These are phyloP conservation scores for Colinus virginianus DNA, from an alignment of 2,113 vertebrate species.

Conservation along the genomic window DNA sequence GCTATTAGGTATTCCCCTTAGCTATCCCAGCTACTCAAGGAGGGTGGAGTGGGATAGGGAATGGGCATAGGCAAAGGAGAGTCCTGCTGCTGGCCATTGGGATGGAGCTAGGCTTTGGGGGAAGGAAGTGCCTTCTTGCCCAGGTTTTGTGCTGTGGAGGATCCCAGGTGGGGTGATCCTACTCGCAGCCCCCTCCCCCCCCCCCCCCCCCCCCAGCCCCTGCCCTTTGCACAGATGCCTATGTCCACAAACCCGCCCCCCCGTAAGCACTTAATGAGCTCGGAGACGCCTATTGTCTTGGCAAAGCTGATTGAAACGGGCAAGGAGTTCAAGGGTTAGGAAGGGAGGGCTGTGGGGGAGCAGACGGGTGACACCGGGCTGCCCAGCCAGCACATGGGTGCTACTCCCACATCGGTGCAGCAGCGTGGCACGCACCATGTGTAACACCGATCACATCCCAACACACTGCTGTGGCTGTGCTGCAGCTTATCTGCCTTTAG, in stretches of 20 bases:
- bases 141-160: not conserved
- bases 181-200: accelerated
- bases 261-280: constrained; percentile 35
- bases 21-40: not conserved
- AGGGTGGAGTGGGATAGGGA: not conserved
- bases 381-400: constrained; percentile 7
- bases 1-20: not conserved
- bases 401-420: not conserved
- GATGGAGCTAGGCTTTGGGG: not conserved
- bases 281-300: constrained; percentile 56
- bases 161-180: not conserved
- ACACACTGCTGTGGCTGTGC: not conserved
- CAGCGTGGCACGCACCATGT: not conserved
- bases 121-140: not conserved
- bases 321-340: constrained; percentile 41
- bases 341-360: not conserved
- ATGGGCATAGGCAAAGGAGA: not conserved
- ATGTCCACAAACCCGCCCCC: constrained; percentile 7
- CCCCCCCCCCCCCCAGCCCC: not conserved
- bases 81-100: not conserved
- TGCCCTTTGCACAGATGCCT: not conserved
- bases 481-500: not conserved
- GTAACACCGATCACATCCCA: not conserved
- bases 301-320: constrained; percentile 44
- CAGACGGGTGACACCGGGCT: not conserved